Percentiles rank a stretch among this genome's conserved stretches.
These are phyloP conservation scores for Microctenopoma steveboyesi DNA, from an alignment of 2,797 vertebrate genomes.

Conservation along the genomic window DNA sequence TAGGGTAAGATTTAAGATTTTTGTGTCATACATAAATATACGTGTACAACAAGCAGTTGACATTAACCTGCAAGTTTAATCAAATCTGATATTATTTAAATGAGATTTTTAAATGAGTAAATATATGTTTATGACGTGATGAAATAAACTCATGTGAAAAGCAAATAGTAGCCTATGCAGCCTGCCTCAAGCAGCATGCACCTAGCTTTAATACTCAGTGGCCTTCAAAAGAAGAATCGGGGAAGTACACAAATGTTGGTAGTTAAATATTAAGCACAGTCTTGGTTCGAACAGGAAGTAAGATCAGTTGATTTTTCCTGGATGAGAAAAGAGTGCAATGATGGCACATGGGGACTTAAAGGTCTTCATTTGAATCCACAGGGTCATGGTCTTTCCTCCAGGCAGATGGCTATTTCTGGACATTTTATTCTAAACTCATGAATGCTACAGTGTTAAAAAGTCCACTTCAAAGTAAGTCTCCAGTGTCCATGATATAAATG, in stretches of 20 bases:
- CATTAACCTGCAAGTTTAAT: no score
- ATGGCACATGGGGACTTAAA: constrained; percentile 11
- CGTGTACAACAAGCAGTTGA: no score
- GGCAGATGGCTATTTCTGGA: constrained; percentile 12
- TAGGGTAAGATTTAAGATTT: no score
- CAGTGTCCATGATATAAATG: constrained; percentile 29
- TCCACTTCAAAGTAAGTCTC: constrained; percentile 20
- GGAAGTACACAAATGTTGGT: constrained; percentile 2
- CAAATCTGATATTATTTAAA: no score
- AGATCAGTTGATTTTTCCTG: constrained; percentile 4
- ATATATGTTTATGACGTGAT: background rate
- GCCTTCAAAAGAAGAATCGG: background rate
- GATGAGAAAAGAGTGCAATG: constrained; percentile 6
- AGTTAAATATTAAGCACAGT: background rate
- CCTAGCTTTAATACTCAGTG: background rate
- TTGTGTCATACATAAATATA: no score
- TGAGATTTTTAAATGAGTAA: no score
- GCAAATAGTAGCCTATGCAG: no score
- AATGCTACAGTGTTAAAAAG: background rate
- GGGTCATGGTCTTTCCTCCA: background rate
- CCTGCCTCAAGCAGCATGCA: no score
- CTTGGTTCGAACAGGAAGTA: background rate
- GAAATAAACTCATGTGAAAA: background rate
- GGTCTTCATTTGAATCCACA: constrained; percentile 20
- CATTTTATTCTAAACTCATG: constrained; percentile 20